Base-by-base conservation (phyloP, 2,888 invertebrate species). In the Idaea dimidiata region DNA sequence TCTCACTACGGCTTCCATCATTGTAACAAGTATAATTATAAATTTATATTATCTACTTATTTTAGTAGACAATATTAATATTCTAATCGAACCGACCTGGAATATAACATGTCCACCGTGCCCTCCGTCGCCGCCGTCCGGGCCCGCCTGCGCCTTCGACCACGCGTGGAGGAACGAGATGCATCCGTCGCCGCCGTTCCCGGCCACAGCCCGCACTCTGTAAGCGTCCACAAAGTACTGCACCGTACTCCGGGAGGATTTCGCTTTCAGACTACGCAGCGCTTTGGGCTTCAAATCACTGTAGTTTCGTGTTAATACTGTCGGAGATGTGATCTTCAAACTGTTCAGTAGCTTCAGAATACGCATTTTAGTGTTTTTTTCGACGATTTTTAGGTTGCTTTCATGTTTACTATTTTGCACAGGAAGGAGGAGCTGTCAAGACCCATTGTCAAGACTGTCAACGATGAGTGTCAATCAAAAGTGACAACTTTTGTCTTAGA, bases 111-210 rank as follows among this genome's bases (percentile, higher is more conserved):
- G 99, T 0, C 97, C 99, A 0, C 99, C 99, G 80, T 97, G 95
- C 0, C 99, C 99, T 0, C 99, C 99, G 84, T 99, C 98, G 0
- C 99, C 99, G 0, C 99, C 99, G 85, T 98, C 97, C 0, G 99
- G 99, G 0, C 99, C 99, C 0, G 97, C 99, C 63, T 93, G 94
- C 68, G 98, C 98, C 77, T 98, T 98, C 61, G 94, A 93, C 94
- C 95, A 97, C 8, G 95, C 89, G 66, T 95, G 95, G 6, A 97
- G 88, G 82, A 99, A 98, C 0, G 98, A 97, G 62, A 98, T 95
- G 72, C 95, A 95, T 0, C 99, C 99, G 89, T 99, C 95, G 0
- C 99, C 99, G 0, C 99, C 99, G 33, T 95, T 95, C 0, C 99
- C 99, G 0, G 96, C 99, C 0, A 93, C 81, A 0, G 95, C 93